Evolutionary conservation across 2,888 invertebrate genomes (phyloP), one percentile per base, ranked within the genome.

Genomic region (Catocala nupta): DNA sequence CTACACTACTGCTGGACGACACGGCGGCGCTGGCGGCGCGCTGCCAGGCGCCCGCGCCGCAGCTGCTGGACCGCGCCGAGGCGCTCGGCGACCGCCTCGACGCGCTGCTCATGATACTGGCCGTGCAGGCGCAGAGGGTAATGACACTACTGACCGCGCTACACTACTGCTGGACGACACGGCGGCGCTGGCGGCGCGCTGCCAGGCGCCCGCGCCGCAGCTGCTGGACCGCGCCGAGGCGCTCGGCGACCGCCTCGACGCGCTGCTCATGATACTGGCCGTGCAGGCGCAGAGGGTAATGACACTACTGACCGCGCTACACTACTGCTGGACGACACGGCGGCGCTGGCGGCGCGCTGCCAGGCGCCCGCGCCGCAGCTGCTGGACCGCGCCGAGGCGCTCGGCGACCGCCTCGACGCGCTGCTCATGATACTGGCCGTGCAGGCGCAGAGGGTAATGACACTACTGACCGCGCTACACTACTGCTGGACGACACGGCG

Each of bases 321-420:
- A n/a, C n/a, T n/a, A n/a, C n/a, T n/a, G n/a, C n/a, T n/a, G n/a
- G n/a, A n/a, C n/a, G n/a, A n/a, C n/a, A n/a, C 25, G 1, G 25
- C 4, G 1, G 6, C 36, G 36, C 95, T 96, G 43, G 96, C 96
- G 79, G 95, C 88, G 77, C 95, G 86, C 86, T 93, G 94, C 92
- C 96, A 88, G 85, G 85, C 80, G 57, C 66, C 56, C 34, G 69
- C 59, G 95, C 95, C 76, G 96, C 96, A 85, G 67, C 75, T 72
- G 54, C 73, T 68, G 53, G 87, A 82, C 60, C 95, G 95, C 69
- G 92, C 96, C 39, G 97, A 97, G 87, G 95, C 95, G 80, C 89
- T 96, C 72, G 96, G 95, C 77, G 97, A 97, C 90, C 94, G 96
- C 9, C 95, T 97, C 81, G 97, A 97, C 85, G 97, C 97, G 57